Base-by-base conservation (phyloP, 35 echinoderm and acorn worm genomes). In the Apostichopus californicus region DNA sequence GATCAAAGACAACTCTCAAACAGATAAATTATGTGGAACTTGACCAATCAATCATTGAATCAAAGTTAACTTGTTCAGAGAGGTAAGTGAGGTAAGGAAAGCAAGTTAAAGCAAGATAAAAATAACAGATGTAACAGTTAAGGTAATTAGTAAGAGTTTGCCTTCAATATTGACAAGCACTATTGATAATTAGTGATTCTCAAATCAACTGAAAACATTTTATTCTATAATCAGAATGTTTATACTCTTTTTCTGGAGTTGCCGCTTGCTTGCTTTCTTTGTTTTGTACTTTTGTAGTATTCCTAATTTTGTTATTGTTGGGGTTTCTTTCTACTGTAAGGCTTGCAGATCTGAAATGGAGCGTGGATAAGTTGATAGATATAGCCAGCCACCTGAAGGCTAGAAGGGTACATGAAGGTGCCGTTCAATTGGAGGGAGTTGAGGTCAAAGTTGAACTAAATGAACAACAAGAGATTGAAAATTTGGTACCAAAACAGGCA, bases 391-490 rank as follows among this genome's bases (percentile, higher is more conserved):
- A 89, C 54, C 88, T 98, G 60, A 98, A 96, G 77, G 93, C 95
- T 17, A 91, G 75, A 9, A 71, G 97, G 70, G 93, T 92, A 46
- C 68, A 91, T 79, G 97, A 91, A 56, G 97, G 97, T 17, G 97
- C 97, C 86, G 92, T 98, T 53, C 97, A 98, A 87, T 88, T 98
- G 5, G 97, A 96, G 90, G 95, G 97, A 7, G 88, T 94, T 52
- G 97, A 98, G 81, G 95, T 98, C 81, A 96, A 98, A 92, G 97
- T 98, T 86, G 94, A 98, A 92, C 93, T 98, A 9, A 96, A 93
- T 78, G 97, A 98, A 91, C 93, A 98, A 81, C 95, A 98, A 91
- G 97, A 98, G 90, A 98, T 98, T 94, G 97, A 98, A 75, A 92
- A 98, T 55, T 79, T 98, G 18, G 93, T 98, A 5, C 97, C 97